Conservation (phyloP, 2,797 vertebrate species). For the Ptychobarbus kaznakovi region DNA sequence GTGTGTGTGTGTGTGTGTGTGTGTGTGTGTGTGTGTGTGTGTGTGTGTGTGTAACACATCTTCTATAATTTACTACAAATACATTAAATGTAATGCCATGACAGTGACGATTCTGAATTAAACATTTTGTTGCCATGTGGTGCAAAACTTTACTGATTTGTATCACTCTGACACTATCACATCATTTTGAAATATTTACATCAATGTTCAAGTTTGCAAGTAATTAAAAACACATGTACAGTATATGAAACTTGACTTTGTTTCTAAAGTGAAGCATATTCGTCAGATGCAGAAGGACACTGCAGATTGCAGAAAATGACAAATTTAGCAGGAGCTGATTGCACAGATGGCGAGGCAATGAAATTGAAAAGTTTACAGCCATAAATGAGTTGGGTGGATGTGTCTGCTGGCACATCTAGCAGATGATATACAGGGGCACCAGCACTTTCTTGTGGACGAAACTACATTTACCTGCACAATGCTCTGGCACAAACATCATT, state of each 20-base stretch:
- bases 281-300: slow-evolving; percentile 37
- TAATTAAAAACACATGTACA: slow-evolving; percentile 7
- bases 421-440: slow-evolving; percentile 37
- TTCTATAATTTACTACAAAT: not conserved
- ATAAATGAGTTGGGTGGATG: slow-evolving; percentile 54
- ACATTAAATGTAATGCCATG: not conserved
- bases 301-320: slow-evolving; percentile 8
- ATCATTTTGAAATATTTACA: not conserved
- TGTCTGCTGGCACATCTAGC: slow-evolving; percentile 51
- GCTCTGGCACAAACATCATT: slow-evolving; percentile 52
- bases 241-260: not conserved
- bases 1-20: too few species aligned
- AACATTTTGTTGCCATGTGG: not conserved
- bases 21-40: too few species aligned
- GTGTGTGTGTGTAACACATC: not conserved
- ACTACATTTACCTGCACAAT: slow-evolving; percentile 50
- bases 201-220: not conserved
- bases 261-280: slow-evolving; percentile 17
- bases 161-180: not conserved
- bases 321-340: slow-evolving; percentile 30
- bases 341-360: slow-evolving; percentile 60
- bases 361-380: slow-evolving; percentile 57
- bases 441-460: slow-evolving; percentile 40
- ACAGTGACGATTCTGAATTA: not conserved
- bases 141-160: not conserved